Evolutionary conservation across 2,888 invertebrate species (phyloP), one percentile per base, ranked within the genome.

Genomic region (Ophioninae sp.): DNA sequence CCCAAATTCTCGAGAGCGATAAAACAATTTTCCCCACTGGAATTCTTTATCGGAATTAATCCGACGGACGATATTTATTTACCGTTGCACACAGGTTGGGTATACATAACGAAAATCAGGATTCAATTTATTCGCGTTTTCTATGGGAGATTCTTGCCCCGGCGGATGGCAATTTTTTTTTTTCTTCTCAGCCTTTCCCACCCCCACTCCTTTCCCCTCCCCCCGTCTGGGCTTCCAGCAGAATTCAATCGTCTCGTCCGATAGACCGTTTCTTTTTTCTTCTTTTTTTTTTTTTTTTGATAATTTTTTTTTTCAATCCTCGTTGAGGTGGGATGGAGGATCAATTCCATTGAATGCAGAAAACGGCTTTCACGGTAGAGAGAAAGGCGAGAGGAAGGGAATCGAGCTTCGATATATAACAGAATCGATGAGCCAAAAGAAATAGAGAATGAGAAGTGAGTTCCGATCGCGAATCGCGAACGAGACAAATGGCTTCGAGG

Each of bases 81-180:
- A 39, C 51, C 44, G 64, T n/a, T 20, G 20, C 20, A 13, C 64
- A 20, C 51, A 13, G 37, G 39, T n/a, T 59, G 61, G 44, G 51
- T 61, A 41, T 61, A 41, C 20, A 77, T 56, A 79, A 58, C 73
- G 71, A 65, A 79, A 81, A 68, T 76, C 44, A 72, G 63, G 64
- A 58, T 81, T 68, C 75, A 76, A 84, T 84, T 81, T 76, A 79
- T 84, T 81, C 73, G 67, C 23, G 76, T 81, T 30, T 73, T 61
- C 51, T 13, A 71, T 51, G 59, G 30, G 63, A 68, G 58, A 56
- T 20, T 56, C 17, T 65, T 59, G 44, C 41, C 39, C n/a, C 51
- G 20, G 51, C 9, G n/a, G 51, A 39, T 41, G 41, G 8, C 65
- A 64, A 76, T 79, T 30, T 67, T 76, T 81, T 80, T 41, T 63